phyloP scores from a whole-genome alignment of 2,797 vertebrate genomes.

The Hippopotamyrus pictus region DNA sequence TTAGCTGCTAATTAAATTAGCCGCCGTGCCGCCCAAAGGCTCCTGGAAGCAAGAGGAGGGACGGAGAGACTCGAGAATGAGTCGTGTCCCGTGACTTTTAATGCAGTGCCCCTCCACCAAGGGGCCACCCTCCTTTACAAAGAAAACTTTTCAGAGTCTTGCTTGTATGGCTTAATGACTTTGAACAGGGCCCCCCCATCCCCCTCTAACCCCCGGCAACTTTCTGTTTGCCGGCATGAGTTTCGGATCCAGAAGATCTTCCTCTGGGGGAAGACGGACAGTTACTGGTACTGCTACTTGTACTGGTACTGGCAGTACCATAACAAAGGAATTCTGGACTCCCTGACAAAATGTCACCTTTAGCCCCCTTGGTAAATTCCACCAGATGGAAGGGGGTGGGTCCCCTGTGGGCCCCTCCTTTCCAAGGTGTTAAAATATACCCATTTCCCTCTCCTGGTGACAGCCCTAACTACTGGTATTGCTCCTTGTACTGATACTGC shows the following conservation, averaged over 20 bases:
- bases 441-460: background rate
- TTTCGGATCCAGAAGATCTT: background rate
- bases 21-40: constrained; percentile 29
- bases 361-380: background rate
- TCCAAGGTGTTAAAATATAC: background rate
- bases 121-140: background rate
- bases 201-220: background rate
- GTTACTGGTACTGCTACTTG: background rate
- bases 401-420: background rate
- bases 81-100: background rate
- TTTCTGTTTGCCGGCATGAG: background rate
- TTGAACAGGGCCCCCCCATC: background rate
- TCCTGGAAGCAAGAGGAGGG: constrained; percentile 46
- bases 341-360: background rate
- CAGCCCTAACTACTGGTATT: background rate
- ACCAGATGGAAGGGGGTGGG: background rate
- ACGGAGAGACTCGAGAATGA: background rate
- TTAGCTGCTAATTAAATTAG: constrained; percentile 64
- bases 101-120: background rate
- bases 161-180: background rate
- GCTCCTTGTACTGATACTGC: background rate
- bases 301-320: background rate
- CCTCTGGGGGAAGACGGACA: background rate
- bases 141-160: background rate
- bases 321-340: background rate